Percentiles rank a stretch among this genome's conserved stretches.
These are phyloP conservation scores for Neolamprologus cancellatus DNA, from an alignment of 2,113 vertebrate species.

Conservation along the genomic window DNA sequence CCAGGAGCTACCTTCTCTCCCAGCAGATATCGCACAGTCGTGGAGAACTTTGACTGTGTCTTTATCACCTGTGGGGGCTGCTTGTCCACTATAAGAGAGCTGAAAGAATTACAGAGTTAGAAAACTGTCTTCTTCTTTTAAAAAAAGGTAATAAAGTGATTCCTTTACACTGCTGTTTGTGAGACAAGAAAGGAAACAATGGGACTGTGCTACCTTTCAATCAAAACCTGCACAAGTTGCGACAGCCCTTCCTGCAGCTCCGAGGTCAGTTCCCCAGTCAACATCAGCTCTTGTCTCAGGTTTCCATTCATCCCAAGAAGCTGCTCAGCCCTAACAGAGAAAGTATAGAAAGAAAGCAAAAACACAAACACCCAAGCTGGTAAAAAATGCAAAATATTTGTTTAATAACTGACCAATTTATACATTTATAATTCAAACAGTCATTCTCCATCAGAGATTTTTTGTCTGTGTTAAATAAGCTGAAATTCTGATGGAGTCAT, in stretches of 20 bases:
- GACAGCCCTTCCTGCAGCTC: constrained; percentile 71
- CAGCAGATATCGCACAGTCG: constrained; percentile 83
- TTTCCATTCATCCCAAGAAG: constrained; percentile 82
- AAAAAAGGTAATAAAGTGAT: neutral
- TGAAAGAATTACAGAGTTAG: constrained; percentile 28
- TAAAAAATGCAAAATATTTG: neutral
- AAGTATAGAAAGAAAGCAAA: neutral
- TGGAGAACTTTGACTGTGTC: constrained; percentile 96
- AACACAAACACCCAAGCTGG: neutral
- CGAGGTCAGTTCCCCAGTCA: constrained; percentile 63
- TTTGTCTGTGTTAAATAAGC: neutral
- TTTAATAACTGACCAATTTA: neutral
- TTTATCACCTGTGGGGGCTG: constrained; percentile 95
- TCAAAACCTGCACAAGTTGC: constrained; percentile 72
- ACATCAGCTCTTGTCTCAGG: constrained; percentile 79
- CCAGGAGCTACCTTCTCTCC: constrained; percentile 77
- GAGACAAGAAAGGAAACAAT: neutral
- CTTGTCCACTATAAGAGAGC: constrained; percentile 90
- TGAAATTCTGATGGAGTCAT: neutral
- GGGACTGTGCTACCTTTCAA: constrained; percentile 77
- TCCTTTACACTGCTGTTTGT: neutral
- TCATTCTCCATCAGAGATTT: neutral
- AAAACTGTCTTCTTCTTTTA: neutral
- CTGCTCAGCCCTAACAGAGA: constrained; percentile 77
- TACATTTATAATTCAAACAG: neutral